Evolutionary conservation across 2,797 vertebrate genomes (phyloP).

Genomic region (Decapterus maruadsi): DNA sequence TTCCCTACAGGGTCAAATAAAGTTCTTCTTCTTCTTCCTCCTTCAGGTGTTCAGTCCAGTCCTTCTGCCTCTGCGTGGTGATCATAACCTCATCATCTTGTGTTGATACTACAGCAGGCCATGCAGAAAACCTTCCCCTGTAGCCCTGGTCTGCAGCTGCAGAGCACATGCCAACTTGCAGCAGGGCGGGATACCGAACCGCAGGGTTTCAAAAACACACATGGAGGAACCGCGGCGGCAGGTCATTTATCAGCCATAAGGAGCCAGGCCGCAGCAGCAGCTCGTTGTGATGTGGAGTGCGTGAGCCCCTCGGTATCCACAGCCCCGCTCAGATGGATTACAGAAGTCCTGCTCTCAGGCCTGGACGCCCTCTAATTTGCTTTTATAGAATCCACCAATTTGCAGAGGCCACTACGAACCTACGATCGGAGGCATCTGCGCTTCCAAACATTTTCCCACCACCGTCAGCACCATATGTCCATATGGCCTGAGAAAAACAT

Average conservation of each 20-base stretch:
- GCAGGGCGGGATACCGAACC: constrained; percentile 45
- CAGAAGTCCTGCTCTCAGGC: constrained; percentile 43
- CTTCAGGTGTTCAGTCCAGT: too few species aligned
- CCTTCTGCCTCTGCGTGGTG: not conserved
- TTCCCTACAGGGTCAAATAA: too few species aligned
- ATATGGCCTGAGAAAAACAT: constrained; percentile 24
- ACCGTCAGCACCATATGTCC: constrained; percentile 40
- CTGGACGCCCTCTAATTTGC: constrained; percentile 72
- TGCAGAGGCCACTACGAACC: constrained; percentile 57
- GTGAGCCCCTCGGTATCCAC: constrained; percentile 31
- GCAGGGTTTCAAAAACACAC: constrained; percentile 40
- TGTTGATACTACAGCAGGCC: constrained; percentile 26
- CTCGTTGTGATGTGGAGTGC: constrained; percentile 62
- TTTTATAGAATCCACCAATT: constrained; percentile 75
- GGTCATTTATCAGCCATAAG: constrained; percentile 58
- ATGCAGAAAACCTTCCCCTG: constrained; percentile 14
- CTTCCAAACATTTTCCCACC: constrained; percentile 32
- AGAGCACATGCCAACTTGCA: constrained; percentile 37
- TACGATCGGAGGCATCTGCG: constrained; percentile 30
- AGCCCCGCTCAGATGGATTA: constrained; percentile 44
- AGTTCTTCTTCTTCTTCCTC: too few species aligned
- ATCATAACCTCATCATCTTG: constrained; percentile 26
- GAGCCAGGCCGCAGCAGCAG: constrained; percentile 30
- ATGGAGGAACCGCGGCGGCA: constrained; percentile 27
- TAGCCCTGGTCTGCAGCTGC: constrained; percentile 51